Percentiles rank a stretch among this genome's conserved stretches.
Conservation (phyloP, 2,888 invertebrate genomes). For the Rotaria sp. region DNA sequence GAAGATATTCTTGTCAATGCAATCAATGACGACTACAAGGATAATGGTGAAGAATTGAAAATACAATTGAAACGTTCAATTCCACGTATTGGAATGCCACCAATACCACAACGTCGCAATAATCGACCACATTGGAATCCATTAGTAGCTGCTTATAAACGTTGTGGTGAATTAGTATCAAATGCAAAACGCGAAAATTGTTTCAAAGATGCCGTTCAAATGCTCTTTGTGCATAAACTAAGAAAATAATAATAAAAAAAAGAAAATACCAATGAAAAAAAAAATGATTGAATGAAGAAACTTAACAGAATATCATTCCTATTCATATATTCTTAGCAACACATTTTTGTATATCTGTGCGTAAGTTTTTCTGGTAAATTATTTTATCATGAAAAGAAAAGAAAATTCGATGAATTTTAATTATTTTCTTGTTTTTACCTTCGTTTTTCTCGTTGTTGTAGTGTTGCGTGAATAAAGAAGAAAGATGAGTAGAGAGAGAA, state of each 20-base stretch:
- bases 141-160: constrained; percentile 11
- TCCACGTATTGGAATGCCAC: background rate
- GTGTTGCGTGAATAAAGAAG: background rate
- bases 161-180: background rate
- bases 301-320: background rate
- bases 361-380: background rate
- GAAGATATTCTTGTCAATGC: background rate
- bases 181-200: background rate
- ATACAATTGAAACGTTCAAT: background rate
- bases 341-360: background rate
- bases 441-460: background rate
- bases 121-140: constrained; percentile 20
- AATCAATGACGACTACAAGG: background rate
- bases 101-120: background rate
- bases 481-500: background rate
- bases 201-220: constrained; percentile 19
- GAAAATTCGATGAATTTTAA: background rate
- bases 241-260: background rate
- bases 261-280: too few relatives aligned
- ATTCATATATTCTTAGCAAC: background rate
- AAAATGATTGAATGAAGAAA: background rate
- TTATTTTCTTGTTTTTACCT: background rate
- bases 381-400: background rate
- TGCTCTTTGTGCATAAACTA: constrained; percentile 22
- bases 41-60: background rate